Conservation (phyloP, 2,888 invertebrate species). For the Coenonympha arcania region DNA sequence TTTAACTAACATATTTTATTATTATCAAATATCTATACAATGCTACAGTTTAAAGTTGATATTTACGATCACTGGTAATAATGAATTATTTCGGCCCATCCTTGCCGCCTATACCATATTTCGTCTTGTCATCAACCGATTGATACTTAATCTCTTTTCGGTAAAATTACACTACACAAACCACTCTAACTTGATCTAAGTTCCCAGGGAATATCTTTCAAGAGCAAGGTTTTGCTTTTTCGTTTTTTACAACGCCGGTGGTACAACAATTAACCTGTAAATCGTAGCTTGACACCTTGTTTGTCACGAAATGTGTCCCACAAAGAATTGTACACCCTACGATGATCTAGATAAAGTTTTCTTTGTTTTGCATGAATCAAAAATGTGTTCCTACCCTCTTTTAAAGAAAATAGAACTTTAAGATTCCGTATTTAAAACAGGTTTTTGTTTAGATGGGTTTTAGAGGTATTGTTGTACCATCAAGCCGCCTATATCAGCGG, state of each 20-base stretch:
- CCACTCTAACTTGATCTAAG: constrained; percentile 25
- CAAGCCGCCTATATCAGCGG: constrained; percentile 44
- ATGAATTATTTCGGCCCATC: constrained; percentile 16
- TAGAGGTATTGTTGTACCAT: constrained; percentile 30
- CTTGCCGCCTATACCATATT: constrained; percentile 14
- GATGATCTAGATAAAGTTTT: neutral
- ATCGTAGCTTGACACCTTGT: constrained; percentile 57
- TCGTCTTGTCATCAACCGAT: constrained; percentile 25
- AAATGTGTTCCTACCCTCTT: neutral
- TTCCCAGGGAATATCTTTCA: constrained; percentile 19
- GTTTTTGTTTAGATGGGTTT: neutral
- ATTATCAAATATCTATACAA: too few species aligned
- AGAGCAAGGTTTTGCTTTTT: neutral
- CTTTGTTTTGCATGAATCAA: constrained; percentile 11
- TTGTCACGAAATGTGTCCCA: constrained; percentile 20
- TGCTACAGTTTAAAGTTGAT: too few species aligned
- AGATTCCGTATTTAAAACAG: fast-evolving
- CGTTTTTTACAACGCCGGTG: constrained; percentile 39
- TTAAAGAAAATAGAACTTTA: neutral
- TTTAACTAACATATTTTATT: too few species aligned
- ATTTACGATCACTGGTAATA: constrained; percentile 20
- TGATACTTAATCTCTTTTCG: constrained; percentile 22
- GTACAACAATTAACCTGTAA: constrained; percentile 55
- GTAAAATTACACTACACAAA: constrained; percentile 6
- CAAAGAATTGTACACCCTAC: constrained; percentile 24